Evolutionary conservation across 1,140 invertebrate species (phyloP).

Genomic region (Temnothorax longispinosus): DNA sequence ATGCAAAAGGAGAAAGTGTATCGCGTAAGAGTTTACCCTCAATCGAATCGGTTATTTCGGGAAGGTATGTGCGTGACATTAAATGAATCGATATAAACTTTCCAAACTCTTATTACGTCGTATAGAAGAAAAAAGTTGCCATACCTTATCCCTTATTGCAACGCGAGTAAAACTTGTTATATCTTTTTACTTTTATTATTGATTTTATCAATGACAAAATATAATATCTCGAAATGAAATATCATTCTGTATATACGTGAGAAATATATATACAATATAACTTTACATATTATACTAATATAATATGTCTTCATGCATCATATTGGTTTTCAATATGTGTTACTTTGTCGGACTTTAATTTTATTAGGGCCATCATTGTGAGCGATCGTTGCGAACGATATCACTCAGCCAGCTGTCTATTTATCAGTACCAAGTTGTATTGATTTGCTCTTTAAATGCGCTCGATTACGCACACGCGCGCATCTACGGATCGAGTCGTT

Average conservation of each 20-base stretch:
- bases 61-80: background rate
- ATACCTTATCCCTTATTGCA: background rate
- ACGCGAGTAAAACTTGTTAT: background rate
- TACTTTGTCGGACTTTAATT: background rate
- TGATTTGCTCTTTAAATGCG: constrained; percentile 59
- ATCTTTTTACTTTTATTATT: background rate
- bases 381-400: background rate
- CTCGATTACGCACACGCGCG: constrained; percentile 19
- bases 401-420: background rate
- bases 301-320: background rate
- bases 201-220: background rate
- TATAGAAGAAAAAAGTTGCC: background rate
- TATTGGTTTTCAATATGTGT: background rate
- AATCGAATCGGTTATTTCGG: constrained; percentile 21
- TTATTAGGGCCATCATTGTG: background rate
- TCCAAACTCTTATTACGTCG: background rate
- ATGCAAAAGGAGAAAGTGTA: background rate
- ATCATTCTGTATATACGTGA: background rate
- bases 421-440: constrained; percentile 52
- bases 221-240: background rate
- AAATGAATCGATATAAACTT: constrained; percentile 15
- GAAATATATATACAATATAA: background rate
- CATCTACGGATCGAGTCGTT: background rate
- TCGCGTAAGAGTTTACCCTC: background rate
- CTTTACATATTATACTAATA: background rate